phyloP scores from a whole-genome alignment of 2,888 invertebrate genomes.

The Crocallis elinguaria region DNA sequence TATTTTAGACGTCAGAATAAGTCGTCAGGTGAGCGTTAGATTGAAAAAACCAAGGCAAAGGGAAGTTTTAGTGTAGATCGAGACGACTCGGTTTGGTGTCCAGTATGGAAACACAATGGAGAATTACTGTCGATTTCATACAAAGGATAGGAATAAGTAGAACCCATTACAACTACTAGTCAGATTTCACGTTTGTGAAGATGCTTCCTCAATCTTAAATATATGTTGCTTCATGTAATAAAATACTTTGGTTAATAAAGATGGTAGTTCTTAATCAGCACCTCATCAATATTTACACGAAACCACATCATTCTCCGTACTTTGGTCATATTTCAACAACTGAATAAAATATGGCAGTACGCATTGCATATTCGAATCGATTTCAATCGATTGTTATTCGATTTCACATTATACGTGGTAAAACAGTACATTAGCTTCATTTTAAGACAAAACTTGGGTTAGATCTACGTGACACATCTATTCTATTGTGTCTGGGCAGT shows the following conservation, averaged over 20 bases:
- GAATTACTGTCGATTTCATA: too few species aligned
- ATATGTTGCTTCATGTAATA: constrained; percentile 9
- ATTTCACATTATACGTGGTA: constrained; percentile 11
- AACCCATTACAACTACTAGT: constrained; percentile 2
- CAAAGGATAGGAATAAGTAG: background rate
- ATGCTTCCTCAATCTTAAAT: constrained; percentile 13
- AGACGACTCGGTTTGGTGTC: too few species aligned
- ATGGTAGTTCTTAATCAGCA: constrained; percentile 31
- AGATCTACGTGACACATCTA: too few species aligned
- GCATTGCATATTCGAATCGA: constrained; percentile 46
- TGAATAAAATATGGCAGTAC: constrained; percentile 78
- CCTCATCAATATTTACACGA: constrained; percentile 31
- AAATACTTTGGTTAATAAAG: constrained; percentile 25
- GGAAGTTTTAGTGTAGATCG: too few species aligned
- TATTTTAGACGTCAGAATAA: too few species aligned
- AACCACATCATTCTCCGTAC: constrained; percentile 50
- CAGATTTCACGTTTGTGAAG: background rate
- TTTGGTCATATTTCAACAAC: constrained; percentile 66
- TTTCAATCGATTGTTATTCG: constrained; percentile 18
- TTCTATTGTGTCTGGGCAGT: too few species aligned
- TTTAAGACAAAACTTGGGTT: too few species aligned
- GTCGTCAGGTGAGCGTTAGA: too few species aligned
- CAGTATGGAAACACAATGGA: too few species aligned
- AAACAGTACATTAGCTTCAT: constrained; percentile 12
- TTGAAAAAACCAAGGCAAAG: too few species aligned